These are phyloP conservation scores for Rhagophthalmus giganteus DNA, from an alignment of 2,888 invertebrate genomes.

Conservation along the genomic window DNA sequence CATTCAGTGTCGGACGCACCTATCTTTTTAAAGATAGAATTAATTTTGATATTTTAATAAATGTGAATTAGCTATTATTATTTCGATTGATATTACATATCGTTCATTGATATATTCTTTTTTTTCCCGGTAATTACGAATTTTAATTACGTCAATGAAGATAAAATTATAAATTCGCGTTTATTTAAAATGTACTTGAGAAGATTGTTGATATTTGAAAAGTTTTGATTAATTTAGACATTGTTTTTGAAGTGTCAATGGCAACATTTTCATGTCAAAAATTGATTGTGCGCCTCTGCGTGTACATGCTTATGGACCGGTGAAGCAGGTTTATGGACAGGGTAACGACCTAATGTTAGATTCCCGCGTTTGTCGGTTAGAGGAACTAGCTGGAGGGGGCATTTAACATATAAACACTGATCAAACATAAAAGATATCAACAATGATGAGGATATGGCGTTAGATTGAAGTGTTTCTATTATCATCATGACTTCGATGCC, in stretches of 20 bases:
- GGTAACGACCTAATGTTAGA: slow-evolving; percentile 48
- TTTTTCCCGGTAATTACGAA: too few species aligned
- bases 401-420: slow-evolving; percentile 34
- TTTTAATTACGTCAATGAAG: too few species aligned
- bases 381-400: slow-evolving; percentile 41
- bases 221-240: too few species aligned
- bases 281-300: slow-evolving; percentile 40
- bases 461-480: too few species aligned
- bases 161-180: background rate
- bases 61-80: background rate
- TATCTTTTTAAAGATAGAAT: background rate
- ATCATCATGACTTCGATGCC: too few species aligned
- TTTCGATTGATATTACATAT: too few species aligned
- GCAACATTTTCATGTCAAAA: slow-evolving; percentile 5
- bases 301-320: slow-evolving; percentile 44
- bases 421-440: slow-evolving; percentile 34
- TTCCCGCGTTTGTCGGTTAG: slow-evolving; percentile 48
- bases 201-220: too few species aligned
- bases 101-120: too few species aligned
- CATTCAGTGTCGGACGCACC: slow-evolving; percentile 38
- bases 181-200: too few species aligned
- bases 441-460: too few species aligned
- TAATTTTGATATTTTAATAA: too few species aligned
- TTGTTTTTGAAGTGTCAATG: too few species aligned
- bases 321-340: slow-evolving; percentile 48